Evolutionary conservation across 2,797 vertebrate genomes (phyloP).

Genomic region (Sardinella longiceps): DNA sequence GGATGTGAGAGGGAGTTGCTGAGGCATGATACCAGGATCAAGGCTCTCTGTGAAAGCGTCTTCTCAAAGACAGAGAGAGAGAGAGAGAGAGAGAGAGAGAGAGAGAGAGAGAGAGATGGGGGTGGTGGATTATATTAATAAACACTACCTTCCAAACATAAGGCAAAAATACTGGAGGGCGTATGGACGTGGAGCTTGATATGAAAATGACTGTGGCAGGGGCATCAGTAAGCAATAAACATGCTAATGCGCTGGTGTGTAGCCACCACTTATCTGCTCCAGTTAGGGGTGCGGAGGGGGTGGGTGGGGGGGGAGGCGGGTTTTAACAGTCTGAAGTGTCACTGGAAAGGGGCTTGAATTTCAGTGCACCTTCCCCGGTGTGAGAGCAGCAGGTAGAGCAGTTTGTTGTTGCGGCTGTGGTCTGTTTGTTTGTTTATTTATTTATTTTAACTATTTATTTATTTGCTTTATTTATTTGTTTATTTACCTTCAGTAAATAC

Average conservation of each 20-base stretch:
- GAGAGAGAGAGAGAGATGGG: neutral
- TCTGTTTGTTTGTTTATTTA: neutral
- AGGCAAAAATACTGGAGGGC: conserved; percentile 52
- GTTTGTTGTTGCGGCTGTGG: neutral
- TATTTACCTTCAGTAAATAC: neutral
- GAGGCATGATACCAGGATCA: conserved; percentile 54
- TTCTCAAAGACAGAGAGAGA: conserved; percentile 46
- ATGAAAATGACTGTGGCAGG: conserved; percentile 72
- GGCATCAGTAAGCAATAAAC: conserved; percentile 77
- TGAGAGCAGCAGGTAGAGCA: conserved; percentile 6
- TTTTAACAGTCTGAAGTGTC: conserved; percentile 10
- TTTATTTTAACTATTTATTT: neutral
- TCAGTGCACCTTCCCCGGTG: neutral
- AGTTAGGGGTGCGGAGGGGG: neutral
- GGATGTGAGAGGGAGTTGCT: conserved; percentile 52
- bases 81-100: neutral
- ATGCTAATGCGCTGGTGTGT: conserved; percentile 75
- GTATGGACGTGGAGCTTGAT: conserved; percentile 64
- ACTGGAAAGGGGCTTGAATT: neutral
- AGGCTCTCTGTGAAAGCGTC: conserved; percentile 51
- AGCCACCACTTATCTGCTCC: conserved; percentile 69
- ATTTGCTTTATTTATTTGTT: neutral
- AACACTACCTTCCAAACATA: conserved; percentile 64
- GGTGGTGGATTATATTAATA: conserved; percentile 62
- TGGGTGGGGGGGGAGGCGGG: too few relatives aligned